Conservation (phyloP, 2,888 invertebrate genomes). For the Pristionchus mayeri region DNA sequence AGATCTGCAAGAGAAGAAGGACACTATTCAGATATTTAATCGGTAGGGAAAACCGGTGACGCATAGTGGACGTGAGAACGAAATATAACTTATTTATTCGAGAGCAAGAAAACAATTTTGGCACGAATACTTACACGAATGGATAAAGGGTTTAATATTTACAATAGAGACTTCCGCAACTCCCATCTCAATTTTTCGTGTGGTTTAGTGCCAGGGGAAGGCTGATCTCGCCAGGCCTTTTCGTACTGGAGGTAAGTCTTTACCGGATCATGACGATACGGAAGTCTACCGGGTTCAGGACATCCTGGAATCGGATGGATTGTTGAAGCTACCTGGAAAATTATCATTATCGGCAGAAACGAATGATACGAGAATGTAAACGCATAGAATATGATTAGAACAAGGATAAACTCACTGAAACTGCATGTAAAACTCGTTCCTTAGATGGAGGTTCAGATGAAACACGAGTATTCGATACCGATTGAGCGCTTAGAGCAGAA, state of each 20-base stretch:
- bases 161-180: not conserved
- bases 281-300: slow-evolving; percentile 19
- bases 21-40: not conserved
- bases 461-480: not conserved
- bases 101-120: not conserved
- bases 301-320: not conserved
- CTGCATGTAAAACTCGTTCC: no score
- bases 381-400: not conserved
- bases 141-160: not conserved
- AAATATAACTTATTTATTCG: not conserved
- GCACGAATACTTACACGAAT: no score
- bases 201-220: slow-evolving; percentile 10
- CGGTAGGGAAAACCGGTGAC: not conserved
- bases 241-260: slow-evolving; percentile 17
- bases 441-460: not conserved
- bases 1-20: no score
- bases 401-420: not conserved
- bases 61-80: not conserved
- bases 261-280: slow-evolving; percentile 17
- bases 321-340: not conserved
- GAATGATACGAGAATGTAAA: not conserved
- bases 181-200: slow-evolving; percentile 12
- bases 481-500: not conserved
- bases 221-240: not conserved
- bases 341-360: no score